Evolutionary conservation across 2,888 invertebrate species (phyloP), one percentile per base, ranked within the genome.

Genomic region (Drosophila tripunctata): DNA sequence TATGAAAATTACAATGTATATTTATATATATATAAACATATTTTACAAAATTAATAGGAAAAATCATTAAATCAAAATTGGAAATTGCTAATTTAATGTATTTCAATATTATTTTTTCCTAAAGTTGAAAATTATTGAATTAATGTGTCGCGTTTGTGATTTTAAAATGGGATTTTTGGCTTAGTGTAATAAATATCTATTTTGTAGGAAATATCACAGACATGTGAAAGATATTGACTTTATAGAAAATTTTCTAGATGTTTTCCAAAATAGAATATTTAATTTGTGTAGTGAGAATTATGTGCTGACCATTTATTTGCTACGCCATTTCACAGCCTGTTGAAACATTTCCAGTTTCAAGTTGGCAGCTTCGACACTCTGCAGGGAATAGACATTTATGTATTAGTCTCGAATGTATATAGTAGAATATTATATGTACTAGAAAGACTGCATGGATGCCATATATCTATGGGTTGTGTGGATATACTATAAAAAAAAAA

Each of bases 351-450:
- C 3, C 4, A 19, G 33, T n/a, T n/a, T n/a, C 30, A 54, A 47
- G 56, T 54, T 67, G 61, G 31, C 67, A 71, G 58, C 45, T 41
- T 47, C 56, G 15, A 7, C 27, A 73, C 31, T 48, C 43, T 15
- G 40, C 21, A 8, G 14, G 40, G 30, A 45, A 15, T 36, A 40
- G 33, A 48, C 41, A 40, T 27, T 33, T 52, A 33, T 41, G 31
- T 54, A 33, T 73, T 36, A 36, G 38, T 38, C 38, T 43, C 41
- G 30, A 40, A 27, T 10, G 27, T 31, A 50, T 30, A 68, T 35
- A 24, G 38, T 35, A 24, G 38, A 64, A 66, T 62, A 55, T 70
- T 62, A 51, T 40, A 75, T 70, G 45, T 61, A 61, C 66, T 65
- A 22, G n/a, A n/a, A n/a, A 41, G 36, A 41, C 35, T 52, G 12